These are phyloP conservation scores for Eupithecia exiguata DNA, from an alignment of 2,888 invertebrate genomes.

Conservation along the genomic window DNA sequence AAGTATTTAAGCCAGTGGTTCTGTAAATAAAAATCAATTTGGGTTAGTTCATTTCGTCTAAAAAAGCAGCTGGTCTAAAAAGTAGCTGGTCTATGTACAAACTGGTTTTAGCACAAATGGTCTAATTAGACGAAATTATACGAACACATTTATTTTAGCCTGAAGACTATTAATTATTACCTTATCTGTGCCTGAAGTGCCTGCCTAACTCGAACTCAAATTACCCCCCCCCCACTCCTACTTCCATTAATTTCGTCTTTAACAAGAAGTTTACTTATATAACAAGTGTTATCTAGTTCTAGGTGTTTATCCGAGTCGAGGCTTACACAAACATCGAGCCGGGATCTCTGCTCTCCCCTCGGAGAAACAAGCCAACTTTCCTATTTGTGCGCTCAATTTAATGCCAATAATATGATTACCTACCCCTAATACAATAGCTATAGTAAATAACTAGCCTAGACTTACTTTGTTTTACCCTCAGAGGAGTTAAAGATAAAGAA, in stretches of 20 bases:
- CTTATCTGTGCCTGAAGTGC: not conserved
- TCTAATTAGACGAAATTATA: no score
- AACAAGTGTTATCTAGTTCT: not conserved
- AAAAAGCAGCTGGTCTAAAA: no score
- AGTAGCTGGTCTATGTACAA: no score
- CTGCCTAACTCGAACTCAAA: not conserved
- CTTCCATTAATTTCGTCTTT: not conserved
- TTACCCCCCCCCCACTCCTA: not conserved
- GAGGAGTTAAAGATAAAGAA: not conserved
- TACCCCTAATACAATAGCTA: constrained; percentile 33
- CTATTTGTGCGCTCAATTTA: constrained; percentile 48
- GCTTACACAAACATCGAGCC: constrained; percentile 37
- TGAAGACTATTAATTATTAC: no score
- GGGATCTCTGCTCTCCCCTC: constrained; percentile 43
- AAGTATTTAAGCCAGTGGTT: not conserved
- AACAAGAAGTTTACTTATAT: not conserved
- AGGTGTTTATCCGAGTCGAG: not conserved
- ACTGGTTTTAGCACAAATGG: no score
- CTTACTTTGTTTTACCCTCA: constrained; percentile 28
- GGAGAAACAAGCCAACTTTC: constrained; percentile 48
- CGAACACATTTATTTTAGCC: not conserved
- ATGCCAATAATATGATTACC: constrained; percentile 52
- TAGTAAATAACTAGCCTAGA: constrained; percentile 42
- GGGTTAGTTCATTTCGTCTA: no score
- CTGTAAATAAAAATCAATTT: not conserved